Base-by-base conservation (phyloP, 2,888 invertebrate species). In the Uropetala carovei region DNA sequence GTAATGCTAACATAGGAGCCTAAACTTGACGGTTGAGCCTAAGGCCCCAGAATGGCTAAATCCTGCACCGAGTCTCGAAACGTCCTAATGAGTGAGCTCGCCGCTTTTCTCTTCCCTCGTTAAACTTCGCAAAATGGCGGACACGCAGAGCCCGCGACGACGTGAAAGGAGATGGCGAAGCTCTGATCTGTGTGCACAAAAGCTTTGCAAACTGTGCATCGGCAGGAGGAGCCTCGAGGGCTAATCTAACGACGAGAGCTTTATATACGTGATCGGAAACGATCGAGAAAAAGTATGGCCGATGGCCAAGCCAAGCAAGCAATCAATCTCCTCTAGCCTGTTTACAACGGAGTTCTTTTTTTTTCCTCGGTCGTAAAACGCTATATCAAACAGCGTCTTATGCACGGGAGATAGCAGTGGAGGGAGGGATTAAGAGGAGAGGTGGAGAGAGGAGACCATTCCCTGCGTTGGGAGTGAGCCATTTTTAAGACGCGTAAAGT, bases 241-340 rank as follows among this genome's bases (percentile, higher is more conserved):
- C 75, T 27, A 75, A 75, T 75, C 75, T 11, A 75, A 22, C 68
- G 68, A n/a, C 68, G 68, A 75, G 75, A 14, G 27, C 75, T 22
- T 27, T 75, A 27, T 75, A 27, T 75, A 75, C 75, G 75, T 75
- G 75, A 75, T 75, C 75, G 16, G 75, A 68, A 68, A 68, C 68
- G 68, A 68, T 68, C 68, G 68, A 11, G 22, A 75, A 75, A 75
- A 75, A 27, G 75, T 75, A 75, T 75, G 75, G 75, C 22, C 75
- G 75, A 75, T 75, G 75, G 75, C 75, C 75, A 75, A 75, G 22
- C 75, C 27, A 75, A 75, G 27, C 75, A 75, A 75, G 75, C 75
- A 75, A 75, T 75, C 75, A 75, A 75, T 75, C 75, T 75, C 75
- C 75, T 27, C 11, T 3, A 13, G 75, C 75, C 75, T 75, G 75